Evolutionary conservation across 2,797 vertebrate species (phyloP).

Genomic region (Falco columbarius): DNA sequence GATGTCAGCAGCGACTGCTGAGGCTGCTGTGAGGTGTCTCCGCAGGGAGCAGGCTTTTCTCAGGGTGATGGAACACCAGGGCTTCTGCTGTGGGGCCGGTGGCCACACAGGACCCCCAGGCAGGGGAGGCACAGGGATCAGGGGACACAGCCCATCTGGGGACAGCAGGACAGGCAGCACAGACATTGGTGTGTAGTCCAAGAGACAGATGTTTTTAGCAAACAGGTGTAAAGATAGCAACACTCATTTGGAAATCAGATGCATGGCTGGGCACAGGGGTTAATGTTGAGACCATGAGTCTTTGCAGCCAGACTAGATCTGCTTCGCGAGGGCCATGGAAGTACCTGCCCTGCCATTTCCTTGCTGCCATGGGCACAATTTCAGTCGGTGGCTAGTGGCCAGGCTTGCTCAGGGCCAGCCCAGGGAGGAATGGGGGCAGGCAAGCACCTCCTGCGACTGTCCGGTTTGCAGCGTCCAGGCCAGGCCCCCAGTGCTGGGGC

Average conservation of each 20-base stretch:
- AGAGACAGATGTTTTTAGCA: not conserved
- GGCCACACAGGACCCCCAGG: not conserved
- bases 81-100: not conserved
- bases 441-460: not conserved
- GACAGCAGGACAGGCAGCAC: accelerated
- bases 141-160: not conserved
- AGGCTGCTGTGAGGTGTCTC: not conserved
- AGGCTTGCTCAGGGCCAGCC: not conserved
- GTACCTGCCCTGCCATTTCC: not conserved
- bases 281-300: not conserved
- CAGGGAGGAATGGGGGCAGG: not conserved
- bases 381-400: not conserved
- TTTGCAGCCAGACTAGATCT: not conserved
- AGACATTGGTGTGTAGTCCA: not conserved
- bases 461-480: not conserved
- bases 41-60: not conserved
- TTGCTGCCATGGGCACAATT: not conserved
- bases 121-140: not conserved
- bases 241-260: not conserved
- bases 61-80: accelerated
- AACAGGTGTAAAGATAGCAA: not conserved
- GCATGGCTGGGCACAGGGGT: not conserved
- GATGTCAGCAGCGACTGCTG: not conserved
- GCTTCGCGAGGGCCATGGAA: not conserved
- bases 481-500: not conserved